These are phyloP conservation scores for Bubo blakistoni DNA, from an alignment of 2,113 vertebrate species.

Conservation along the genomic window DNA sequence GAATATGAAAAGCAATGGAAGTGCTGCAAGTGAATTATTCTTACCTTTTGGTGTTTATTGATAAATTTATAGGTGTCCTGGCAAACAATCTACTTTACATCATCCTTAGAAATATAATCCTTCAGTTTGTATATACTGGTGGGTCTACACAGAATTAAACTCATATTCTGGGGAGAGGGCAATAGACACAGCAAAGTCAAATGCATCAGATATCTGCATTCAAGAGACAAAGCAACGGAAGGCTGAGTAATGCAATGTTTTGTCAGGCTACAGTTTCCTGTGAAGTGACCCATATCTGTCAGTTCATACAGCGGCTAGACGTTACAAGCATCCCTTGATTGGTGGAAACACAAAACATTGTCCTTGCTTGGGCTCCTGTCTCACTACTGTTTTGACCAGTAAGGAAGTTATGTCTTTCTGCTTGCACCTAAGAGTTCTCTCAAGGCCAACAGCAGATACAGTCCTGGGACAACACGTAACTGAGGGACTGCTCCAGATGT, in stretches of 20 bases:
- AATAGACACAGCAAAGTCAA: neutral
- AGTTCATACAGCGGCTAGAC: neutral
- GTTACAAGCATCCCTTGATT: neutral
- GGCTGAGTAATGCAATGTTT: neutral
- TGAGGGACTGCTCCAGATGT: neutral
- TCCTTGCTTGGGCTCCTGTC: neutral
- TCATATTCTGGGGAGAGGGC: neutral
- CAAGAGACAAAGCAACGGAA: neutral
- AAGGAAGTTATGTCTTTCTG: neutral
- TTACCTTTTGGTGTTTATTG: neutral
- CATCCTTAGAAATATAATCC: neutral
- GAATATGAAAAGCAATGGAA: neutral
- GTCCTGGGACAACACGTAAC: rapidly evolving
- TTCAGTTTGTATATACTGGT: neutral
- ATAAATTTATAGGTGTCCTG: neutral
- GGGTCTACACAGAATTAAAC: neutral
- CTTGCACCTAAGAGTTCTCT: neutral
- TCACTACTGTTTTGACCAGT: neutral
- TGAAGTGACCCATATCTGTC: neutral
- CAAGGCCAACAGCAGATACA: neutral
- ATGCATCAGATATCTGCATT: neutral
- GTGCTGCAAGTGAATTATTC: neutral
- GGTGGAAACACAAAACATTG: neutral
- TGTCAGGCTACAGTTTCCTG: neutral
- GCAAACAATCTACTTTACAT: neutral